Base-by-base conservation (phyloP, 2,113 vertebrate species). In the Plectropomus leopardus region DNA sequence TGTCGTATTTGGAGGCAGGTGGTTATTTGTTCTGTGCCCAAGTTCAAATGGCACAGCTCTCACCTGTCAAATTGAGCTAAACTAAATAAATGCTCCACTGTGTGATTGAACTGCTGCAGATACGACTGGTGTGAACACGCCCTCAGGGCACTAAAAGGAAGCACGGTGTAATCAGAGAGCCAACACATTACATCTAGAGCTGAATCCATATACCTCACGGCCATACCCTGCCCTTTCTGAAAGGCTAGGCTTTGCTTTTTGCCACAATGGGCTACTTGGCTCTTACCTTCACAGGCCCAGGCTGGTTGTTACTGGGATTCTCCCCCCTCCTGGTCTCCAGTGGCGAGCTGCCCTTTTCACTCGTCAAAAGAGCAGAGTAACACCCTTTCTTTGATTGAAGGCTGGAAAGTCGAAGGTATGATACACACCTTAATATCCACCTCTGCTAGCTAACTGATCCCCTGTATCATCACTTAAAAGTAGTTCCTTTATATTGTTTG, bases 161-260 rank as follows among this genome's bases (percentile, higher is more conserved):
- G 63, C 63, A 36, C 72, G 53, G 54, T 54, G 71, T 73, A 76
- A 88, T 89, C 76, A 87, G 34, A 80, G 47, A 75, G 44, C 51
- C 21, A 80, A 60, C 42, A 57, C 72, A 59, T 70, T 83, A 59
- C 51, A 78, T 75, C 28, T 84, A 51, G 54, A 68, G 68, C 47
- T 65, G 15, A 76, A 76, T 72, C 51, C 76, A 68, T 58, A 72
- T 72, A 68, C 60, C 86, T 82, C 47, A 78, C 84, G 75, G 83
- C 65, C 36, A 75, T 57, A 28, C 10, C 40, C 65, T 86, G 78
- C 66, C 80, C 83, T 87, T 88, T 82, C 59, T 65, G 36, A 66
- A 67, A 60, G 75, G 58, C 74, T 72, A 47, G 21, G 16, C 60
- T 57, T 63, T 78, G 64, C 72, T 73, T 53, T 78, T 80, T 36